phyloP scores from a whole-genome alignment of 2,888 invertebrate genomes.

The Epistrophe grossulariae region DNA sequence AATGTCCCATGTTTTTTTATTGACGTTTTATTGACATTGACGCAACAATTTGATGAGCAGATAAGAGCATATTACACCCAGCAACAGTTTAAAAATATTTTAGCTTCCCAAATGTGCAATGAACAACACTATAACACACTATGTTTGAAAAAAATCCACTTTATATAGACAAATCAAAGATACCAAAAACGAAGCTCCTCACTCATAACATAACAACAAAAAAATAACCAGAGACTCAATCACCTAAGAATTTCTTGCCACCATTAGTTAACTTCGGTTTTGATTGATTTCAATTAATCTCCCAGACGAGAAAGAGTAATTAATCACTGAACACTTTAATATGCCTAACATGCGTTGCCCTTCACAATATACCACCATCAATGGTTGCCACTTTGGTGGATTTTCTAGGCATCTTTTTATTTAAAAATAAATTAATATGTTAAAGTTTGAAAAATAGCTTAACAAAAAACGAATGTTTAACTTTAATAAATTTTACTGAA shows the following conservation, averaged over 20 bases:
- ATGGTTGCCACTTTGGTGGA: not conserved
- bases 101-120: not conserved
- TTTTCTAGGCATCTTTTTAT: too few relatives aligned
- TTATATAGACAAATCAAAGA: constrained; percentile 4
- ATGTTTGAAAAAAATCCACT: constrained; percentile 14
- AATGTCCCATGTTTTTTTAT: not conserved
- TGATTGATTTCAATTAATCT: constrained; percentile 84
- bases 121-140: not conserved
- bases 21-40: too few relatives aligned
- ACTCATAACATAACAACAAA: not conserved
- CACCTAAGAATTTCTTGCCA: constrained; percentile 77
- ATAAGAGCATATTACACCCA: not conserved
- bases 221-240: constrained; percentile 55
- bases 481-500: too few relatives aligned
- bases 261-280: constrained; percentile 84
- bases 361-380: constrained; percentile 55
- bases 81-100: constrained; percentile 1
- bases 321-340: constrained; percentile 84
- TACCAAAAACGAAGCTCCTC: not conserved
- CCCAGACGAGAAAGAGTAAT: constrained; percentile 82
- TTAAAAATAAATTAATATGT: too few relatives aligned
- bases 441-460: too few relatives aligned
- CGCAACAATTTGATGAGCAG: not conserved
- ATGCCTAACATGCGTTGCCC: constrained; percentile 82
- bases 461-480: too few relatives aligned